These are phyloP conservation scores for Patella depressa DNA, from an alignment of 2,888 invertebrate species.

Conservation along the genomic window DNA sequence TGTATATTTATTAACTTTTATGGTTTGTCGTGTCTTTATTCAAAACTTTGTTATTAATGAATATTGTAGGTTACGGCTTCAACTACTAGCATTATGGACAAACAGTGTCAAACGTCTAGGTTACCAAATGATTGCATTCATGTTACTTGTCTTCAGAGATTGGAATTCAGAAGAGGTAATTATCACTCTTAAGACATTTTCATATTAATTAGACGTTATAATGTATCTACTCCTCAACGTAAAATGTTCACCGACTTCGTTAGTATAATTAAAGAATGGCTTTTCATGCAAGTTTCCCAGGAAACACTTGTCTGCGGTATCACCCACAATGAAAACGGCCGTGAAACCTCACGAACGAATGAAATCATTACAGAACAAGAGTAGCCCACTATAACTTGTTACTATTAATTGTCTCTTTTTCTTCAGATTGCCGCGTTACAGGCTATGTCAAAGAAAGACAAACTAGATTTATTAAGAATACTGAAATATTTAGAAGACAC, in stretches of 20 bases:
- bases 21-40: not conserved
- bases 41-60: not conserved
- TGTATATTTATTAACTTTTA: not conserved
- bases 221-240: no score
- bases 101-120: constrained; percentile 67
- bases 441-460: constrained; percentile 49
- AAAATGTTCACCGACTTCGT: no score
- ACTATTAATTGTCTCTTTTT: not conserved
- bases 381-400: no score
- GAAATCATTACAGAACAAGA: no score
- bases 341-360: no score
- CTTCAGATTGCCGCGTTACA: constrained; percentile 60
- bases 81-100: constrained; percentile 68
- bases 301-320: no score
- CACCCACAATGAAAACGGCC: no score
- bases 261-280: no score
- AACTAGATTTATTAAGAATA: constrained; percentile 55
- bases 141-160: constrained; percentile 66
- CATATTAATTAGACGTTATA: not conserved
- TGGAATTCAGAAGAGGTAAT: constrained; percentile 66
- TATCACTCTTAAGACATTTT: not conserved
- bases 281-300: no score
- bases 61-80: constrained; percentile 59
- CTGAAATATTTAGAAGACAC: constrained; percentile 60
- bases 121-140: constrained; percentile 65